Evolutionary conservation across 1,140 invertebrate species (phyloP).

Genomic region (Drosophila punjabiensis): DNA sequence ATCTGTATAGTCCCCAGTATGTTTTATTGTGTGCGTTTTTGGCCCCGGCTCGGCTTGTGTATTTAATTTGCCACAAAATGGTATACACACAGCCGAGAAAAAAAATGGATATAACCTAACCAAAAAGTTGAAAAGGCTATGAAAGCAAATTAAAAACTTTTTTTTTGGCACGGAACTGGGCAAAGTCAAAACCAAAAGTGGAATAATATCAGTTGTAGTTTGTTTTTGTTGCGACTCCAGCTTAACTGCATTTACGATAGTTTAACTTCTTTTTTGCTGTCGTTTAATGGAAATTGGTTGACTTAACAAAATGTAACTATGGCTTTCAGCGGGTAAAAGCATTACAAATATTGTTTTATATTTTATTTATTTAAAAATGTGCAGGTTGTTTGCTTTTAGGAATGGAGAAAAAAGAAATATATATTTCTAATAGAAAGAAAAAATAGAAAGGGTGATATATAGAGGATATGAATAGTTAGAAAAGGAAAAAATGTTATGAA

Average conservation of each 20-base stretch:
- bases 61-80: conserved; percentile 82
- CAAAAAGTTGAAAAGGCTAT: conserved; percentile 61
- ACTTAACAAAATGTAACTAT: conserved; percentile 18
- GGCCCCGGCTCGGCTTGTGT: conserved; percentile 61
- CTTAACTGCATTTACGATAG: conserved; percentile 11
- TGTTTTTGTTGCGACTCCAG: conserved; percentile 19
- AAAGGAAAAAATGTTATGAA: background rate
- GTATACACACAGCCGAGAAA: conserved; percentile 62
- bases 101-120: conserved; percentile 9
- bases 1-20: conserved; percentile 10
- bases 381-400: background rate
- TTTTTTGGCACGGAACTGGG: conserved; percentile 40
- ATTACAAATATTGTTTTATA: conserved; percentile 4
- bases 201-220: conserved; percentile 51
- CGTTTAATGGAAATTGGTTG: conserved; percentile 28
- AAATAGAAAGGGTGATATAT: background rate
- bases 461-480: background rate
- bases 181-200: conserved; percentile 50
- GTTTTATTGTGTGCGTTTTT: conserved; percentile 19
- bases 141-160: conserved; percentile 73
- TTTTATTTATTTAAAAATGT: background rate
- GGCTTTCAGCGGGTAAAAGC: conserved; percentile 3
- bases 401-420: background rate
- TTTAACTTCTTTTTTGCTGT: conserved; percentile 17
- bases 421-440: background rate